Conservation (phyloP, 1,140 invertebrate genomes). For the Saccostrea echinata region DNA sequence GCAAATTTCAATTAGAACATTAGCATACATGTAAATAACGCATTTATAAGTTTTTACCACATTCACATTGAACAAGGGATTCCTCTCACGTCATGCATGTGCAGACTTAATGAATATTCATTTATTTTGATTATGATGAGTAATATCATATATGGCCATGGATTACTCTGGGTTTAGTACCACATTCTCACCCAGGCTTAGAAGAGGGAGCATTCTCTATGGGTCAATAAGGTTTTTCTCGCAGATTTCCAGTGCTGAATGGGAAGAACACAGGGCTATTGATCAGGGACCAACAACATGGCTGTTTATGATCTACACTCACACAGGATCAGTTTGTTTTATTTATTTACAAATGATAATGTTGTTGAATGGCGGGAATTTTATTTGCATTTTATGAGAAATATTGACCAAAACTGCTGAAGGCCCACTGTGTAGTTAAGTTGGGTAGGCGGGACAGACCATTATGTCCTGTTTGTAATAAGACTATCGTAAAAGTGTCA, state of each 20-base stretch:
- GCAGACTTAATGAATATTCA: conserved; percentile 29
- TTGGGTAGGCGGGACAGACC: background rate
- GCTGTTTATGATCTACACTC: conserved; percentile 15
- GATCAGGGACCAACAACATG: conserved; percentile 3
- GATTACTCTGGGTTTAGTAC: conserved; percentile 12
- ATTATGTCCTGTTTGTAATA: conserved; percentile 24
- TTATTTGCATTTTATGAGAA: conserved; percentile 22
- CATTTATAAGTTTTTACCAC: background rate
- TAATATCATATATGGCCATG: background rate
- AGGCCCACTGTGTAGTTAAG: conserved; percentile 6
- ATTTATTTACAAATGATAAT: conserved; percentile 40
- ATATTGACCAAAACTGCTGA: conserved; percentile 14
- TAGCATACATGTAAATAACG: background rate
- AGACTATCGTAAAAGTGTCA: conserved; percentile 22
- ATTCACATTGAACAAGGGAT: background rate
- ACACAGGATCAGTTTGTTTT: conserved; percentile 33
- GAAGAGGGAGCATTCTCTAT: background rate
- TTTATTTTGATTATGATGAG: conserved; percentile 20
- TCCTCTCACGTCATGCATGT: background rate
- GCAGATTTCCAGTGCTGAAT: conserved; percentile 7
- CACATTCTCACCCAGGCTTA: background rate
- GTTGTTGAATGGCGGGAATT: conserved; percentile 36
- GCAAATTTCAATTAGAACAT: background rate
- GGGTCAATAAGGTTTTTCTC: conserved; percentile 22
- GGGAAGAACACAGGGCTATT: background rate